A percentile compares a stretch with the other conserved stretches of the same genome.
phyloP scores from a whole-genome alignment of 2,888 invertebrate species.

The Ceraclea dissimilis region DNA sequence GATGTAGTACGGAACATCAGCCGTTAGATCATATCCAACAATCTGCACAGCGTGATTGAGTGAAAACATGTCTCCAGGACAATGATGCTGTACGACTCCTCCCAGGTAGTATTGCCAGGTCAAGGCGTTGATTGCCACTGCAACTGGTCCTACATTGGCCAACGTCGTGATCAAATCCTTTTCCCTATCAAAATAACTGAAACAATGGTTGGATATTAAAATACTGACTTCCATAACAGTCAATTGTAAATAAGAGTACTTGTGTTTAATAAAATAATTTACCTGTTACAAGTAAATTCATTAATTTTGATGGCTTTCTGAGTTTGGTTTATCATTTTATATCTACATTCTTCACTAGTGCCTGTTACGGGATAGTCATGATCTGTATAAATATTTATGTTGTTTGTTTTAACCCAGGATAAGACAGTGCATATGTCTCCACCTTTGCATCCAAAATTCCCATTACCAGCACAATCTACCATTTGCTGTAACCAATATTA shows the following conservation, averaged over 20 bases:
- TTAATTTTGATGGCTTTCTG: conserved; percentile 42
- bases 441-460: conserved; percentile 69
- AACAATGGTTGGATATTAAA: conserved; percentile 24
- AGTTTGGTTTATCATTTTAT: conserved; percentile 35
- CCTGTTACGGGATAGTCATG: conserved; percentile 56
- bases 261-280: conserved; percentile 18
- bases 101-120: conserved; percentile 83
- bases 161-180: conserved; percentile 52
- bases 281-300: conserved; percentile 61
- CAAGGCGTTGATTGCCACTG: conserved; percentile 74
- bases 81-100: conserved; percentile 76
- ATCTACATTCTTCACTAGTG: conserved; percentile 40
- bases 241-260: too few relatives aligned
- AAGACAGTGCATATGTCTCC: conserved; percentile 75
- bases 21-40: conserved; percentile 72
- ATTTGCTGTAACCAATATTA: conserved; percentile 43
- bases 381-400: conserved; percentile 50
- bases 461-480: conserved; percentile 70
- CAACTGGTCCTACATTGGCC: conserved; percentile 67
- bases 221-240: too few relatives aligned
- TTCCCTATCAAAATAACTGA: conserved; percentile 59
- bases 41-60: conserved; percentile 80
- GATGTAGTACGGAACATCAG: conserved; percentile 70
- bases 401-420: conserved; percentile 57
- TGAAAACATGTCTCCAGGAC: conserved; percentile 50